A percentile compares a stretch with the other conserved stretches of the same genome.
Evolutionary conservation across 2,888 invertebrate species (phyloP).

Genomic region (Nineta flava): DNA sequence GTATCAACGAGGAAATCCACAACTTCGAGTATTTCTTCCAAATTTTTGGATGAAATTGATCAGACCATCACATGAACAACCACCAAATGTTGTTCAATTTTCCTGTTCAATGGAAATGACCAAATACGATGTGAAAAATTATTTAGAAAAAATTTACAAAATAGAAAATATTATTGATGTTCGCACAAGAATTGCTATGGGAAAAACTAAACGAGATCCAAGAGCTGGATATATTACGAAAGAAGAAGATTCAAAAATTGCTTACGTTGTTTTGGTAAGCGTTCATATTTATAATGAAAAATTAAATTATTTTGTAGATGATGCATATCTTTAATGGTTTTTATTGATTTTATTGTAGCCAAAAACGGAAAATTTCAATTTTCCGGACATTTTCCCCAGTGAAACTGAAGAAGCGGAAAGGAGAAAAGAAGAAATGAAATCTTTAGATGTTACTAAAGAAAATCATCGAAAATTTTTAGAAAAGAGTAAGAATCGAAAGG

Average conservation of each 20-base stretch:
- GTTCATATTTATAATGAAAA: background rate
- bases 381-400: slow-evolving; percentile 53
- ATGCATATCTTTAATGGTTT: slow-evolving; percentile 5
- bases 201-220: slow-evolving; percentile 44
- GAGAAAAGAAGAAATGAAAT: slow-evolving; percentile 33
- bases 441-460: slow-evolving; percentile 44
- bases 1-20: slow-evolving; percentile 87
- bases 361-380: slow-evolving; percentile 52
- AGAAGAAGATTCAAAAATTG: slow-evolving; percentile 68
- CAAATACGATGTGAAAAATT: slow-evolving; percentile 73
- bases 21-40: slow-evolving; percentile 79
- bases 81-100: slow-evolving; percentile 73
- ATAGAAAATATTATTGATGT: slow-evolving; percentile 58
- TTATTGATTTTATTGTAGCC: slow-evolving; percentile 37
- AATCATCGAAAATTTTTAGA: slow-evolving; percentile 40
- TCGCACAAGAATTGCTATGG: slow-evolving; percentile 54
- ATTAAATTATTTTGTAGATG: background rate
- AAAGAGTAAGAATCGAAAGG: slow-evolving; percentile 49
- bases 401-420: slow-evolving; percentile 34
- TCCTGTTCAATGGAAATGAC: slow-evolving; percentile 92
- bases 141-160: slow-evolving; percentile 90
- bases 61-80: slow-evolving; percentile 45
- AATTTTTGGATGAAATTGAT: slow-evolving; percentile 96
- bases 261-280: slow-evolving; percentile 62
- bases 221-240: slow-evolving; percentile 53